Base-by-base conservation (phyloP, 2,888 invertebrate genomes). In the Drosophila leonis region DNA sequence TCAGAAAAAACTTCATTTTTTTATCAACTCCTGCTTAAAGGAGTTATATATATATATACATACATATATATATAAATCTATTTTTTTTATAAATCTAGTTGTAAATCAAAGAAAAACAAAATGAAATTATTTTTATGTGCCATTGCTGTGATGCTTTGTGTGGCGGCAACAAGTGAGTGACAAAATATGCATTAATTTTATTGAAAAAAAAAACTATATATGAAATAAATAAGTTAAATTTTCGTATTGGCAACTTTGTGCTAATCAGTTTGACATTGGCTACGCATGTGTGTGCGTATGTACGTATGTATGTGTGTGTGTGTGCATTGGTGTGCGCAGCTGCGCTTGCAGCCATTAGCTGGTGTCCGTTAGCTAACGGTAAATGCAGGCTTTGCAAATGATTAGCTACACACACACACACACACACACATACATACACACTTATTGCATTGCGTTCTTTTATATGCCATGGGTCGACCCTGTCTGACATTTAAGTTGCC, bases 71-170 rank as follows among this genome's bases (percentile, higher is more conserved):
- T 27, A 65, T 13, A 44, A n/a, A 12, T 46, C 13, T 18, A 33
- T 59, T 78, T 70, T 66, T 69, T 52, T 48, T 55, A 33, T 2
- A 42, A 63, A 63, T 74, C 56, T 79, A 66, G 56, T 75, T 72
- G 44, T 54, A 66, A 73, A 72, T 42, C 35, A 55, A 63, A 72
- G 33, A 81, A 84, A 80, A 84, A 80, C 54, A 54, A 35, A 93
- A 93, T 93, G 93, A 92, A 92, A 82, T 92, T 92, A 83, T 86
- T 92, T 86, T 84, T 92, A 77, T 90, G 92, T 91, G 90, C 91
- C 88, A 89, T 92, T 84, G 90, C 91, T 72, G 91, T 91, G 72
- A 84, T 90, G 74, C 82, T 92, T 63, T 90, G 90, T 87, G 87
- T 92, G 82, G 90, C 90, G 65, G 86, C 91, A 71, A 82, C 91